Evolutionary conservation across 1,140 invertebrate genomes (phyloP).

Genomic region (Drosophila pallidifrons): DNA sequence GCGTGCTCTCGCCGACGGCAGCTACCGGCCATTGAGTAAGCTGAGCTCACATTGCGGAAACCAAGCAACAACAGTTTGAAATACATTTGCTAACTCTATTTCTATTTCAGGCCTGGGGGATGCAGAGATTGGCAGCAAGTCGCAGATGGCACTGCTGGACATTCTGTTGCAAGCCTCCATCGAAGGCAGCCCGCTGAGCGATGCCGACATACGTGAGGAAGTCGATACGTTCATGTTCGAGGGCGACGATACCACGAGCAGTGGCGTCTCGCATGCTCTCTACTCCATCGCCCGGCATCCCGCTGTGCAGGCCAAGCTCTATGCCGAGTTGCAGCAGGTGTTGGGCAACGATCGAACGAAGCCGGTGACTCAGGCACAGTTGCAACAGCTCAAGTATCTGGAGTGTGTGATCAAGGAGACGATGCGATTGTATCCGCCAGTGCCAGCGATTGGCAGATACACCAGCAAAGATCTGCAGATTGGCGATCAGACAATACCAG

Average conservation of each 20-base stretch:
- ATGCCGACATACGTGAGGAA: conserved; percentile 90
- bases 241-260: conserved; percentile 85
- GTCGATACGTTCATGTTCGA: conserved; percentile 92
- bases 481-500: conserved; percentile 51
- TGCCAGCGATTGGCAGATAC: conserved; percentile 86
- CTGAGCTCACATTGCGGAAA: neutral
- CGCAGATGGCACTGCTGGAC: conserved; percentile 91
- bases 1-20: conserved; percentile 61
- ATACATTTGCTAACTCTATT: neutral
- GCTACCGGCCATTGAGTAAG: conserved; percentile 65
- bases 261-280: conserved; percentile 64
- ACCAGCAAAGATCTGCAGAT: conserved; percentile 77
- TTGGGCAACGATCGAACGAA: conserved; percentile 83
- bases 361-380: conserved; percentile 76
- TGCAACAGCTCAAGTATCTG: conserved; percentile 86
- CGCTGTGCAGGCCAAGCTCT: conserved; percentile 85
- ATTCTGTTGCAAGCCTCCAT: conserved; percentile 88
- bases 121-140: conserved; percentile 85
- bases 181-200: conserved; percentile 86
- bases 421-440: conserved; percentile 86
- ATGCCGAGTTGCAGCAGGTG: conserved; percentile 87
- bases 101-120: conserved; percentile 51
- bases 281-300: conserved; percentile 63
- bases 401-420: conserved; percentile 86
- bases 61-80: neutral